Base-by-base conservation (phyloP, 1,140 invertebrate genomes). In the Thereuonema tuberculata region DNA sequence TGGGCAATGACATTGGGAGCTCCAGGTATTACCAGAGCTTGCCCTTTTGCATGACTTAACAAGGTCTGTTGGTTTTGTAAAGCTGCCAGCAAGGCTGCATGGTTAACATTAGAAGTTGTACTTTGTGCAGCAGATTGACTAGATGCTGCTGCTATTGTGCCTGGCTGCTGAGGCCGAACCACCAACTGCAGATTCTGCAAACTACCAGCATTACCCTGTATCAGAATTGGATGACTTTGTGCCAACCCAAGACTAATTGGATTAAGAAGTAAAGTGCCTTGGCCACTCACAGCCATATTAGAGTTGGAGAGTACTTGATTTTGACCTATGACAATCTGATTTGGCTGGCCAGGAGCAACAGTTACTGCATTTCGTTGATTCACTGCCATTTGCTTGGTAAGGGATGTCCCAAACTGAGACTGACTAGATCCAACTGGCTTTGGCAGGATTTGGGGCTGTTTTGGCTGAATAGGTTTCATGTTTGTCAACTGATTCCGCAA, bases 211-310 rank as follows among this genome's bases (percentile, higher is more conserved):
- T 69, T 67, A 53, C 71, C 67, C 14, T 68, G 72, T 24, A 70
- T 65, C 31, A 76, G 62, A 37, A 76, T 63, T n/a, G 70, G 70
- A 20, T 67, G 69, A 57, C 64, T 67, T 59, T 61, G 70, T 47
- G 61, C 67, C 61, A 66, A 28, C 21, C 58, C 62, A 20, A 56
- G 63, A 50, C 59, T 66, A 29, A 67, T 61, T 46, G 62, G 62
- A 53, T 68, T 69, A 48, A 71, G 62, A 54, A 68, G 26, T 47
- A 67, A 61, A 12, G 66, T 66, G 26, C 66, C 67, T 12, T 62
- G 56, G 23, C 59, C 37, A 37, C 37, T 29, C 27, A 56, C 48
- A 15, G 37, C 50, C 20, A 20, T 27, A 58, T 47, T 21, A 26
- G 53, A 20, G 17, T 26, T 54, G 17, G 58, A n/a, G 5, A 55